Conservation (phyloP, 92 coral and sea anemone species). For the Porites evermanni region DNA sequence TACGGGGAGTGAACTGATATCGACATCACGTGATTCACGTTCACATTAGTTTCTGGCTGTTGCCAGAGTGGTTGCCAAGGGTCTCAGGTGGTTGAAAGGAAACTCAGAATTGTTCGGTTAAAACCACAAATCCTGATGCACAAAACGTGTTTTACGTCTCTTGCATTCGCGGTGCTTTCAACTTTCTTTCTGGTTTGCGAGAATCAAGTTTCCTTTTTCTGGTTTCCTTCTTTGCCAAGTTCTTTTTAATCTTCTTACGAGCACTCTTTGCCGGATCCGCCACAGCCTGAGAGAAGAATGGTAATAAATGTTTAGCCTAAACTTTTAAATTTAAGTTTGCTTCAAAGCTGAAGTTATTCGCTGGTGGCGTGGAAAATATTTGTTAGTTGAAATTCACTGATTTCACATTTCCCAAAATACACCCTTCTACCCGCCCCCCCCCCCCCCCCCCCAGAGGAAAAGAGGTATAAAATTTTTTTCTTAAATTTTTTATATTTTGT, state of each 20-base stretch:
- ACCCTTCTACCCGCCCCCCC: too few species aligned
- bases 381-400: too few species aligned
- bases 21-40: background rate
- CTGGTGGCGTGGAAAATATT: too few species aligned
- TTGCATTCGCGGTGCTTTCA: conserved; percentile 71
- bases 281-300: conserved; percentile 70
- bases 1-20: background rate
- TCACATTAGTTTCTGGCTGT: too few species aligned
- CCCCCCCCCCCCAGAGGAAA: too few species aligned
- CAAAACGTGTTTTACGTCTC: conserved; percentile 6
- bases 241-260: conserved; percentile 87
- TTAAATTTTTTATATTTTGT: too few species aligned
- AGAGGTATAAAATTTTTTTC: too few species aligned
- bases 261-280: conserved; percentile 89
- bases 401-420: too few species aligned
- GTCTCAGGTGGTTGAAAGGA: background rate
- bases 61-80: too few species aligned
- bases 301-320: too few species aligned
- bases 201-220: conserved; percentile 89
- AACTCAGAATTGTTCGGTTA: background rate
- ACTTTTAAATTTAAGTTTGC: too few species aligned
- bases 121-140: background rate
- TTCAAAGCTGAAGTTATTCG: too few species aligned
- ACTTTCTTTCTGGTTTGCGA: conserved; percentile 77
- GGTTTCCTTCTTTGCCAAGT: conserved; percentile 82